Evolutionary conservation across 2,797 vertebrate genomes (phyloP), one percentile per base, ranked within the genome.

Genomic region (Alauda arvensis): DNA sequence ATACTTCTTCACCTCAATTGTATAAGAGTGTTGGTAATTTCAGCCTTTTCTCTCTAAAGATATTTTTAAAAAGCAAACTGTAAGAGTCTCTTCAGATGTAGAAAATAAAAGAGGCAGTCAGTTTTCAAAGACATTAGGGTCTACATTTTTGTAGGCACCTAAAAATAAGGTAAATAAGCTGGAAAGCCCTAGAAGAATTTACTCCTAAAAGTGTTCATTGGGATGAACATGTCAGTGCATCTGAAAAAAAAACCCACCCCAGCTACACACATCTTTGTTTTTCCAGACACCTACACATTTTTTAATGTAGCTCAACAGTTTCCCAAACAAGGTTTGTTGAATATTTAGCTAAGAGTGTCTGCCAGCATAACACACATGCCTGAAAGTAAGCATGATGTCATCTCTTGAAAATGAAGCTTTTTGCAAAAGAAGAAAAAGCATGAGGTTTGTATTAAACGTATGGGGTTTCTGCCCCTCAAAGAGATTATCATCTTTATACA

Each of bases 181-280:
- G 8, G n/a, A 21, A 77, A 52, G 11, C 29, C 42, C 19, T 43
- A 68, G 46, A 71, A 80, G 12, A 56, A 77, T 33, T 49, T 56
- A 66, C 6, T 67, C 46, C 31, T 10, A 0, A 25, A 74, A 25
- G 19, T n/a, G 21, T 49, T 80, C 37, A 66, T 12, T 75, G 82
- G 81, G 29, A 83, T 15, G 37, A 85, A 75, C 8, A 31, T 4
- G 12, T 29, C 33, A 51, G 59, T 55, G 77, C 7, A n/a, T 33
- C 31, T 68, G 7, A 42, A 69, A 81, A 69, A 81, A 75, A 61
- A 57, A 3, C 1, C 4, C 3, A 85, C 4, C 8, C 40, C 42
- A 51, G 77, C 26, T 80, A 75, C 34, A 76, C 66, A 55, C n/a
- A 56, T 71, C 67, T 94, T 76, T 88, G 62, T 75, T 90, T 93